Conservation (phyloP, 2,888 invertebrate species). For the Crepidodera aurea region DNA sequence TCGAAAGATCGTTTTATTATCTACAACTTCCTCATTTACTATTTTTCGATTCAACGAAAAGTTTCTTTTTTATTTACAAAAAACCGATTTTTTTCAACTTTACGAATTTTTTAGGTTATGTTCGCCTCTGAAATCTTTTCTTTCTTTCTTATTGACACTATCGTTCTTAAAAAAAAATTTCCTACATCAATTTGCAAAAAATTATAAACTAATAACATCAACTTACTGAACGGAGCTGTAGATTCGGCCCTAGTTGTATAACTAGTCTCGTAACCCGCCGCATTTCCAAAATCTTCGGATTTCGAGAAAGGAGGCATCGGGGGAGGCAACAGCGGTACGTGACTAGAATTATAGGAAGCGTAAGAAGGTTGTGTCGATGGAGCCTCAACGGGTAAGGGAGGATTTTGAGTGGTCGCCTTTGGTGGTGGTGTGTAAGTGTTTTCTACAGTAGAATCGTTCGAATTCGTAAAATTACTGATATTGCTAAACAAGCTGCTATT, state of each 20-base stretch:
- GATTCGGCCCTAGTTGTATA: conserved; percentile 26
- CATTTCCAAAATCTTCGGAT: conserved; percentile 39
- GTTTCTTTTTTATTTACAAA: no score
- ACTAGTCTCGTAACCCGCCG: conserved; percentile 30
- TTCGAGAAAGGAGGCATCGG: conserved; percentile 61
- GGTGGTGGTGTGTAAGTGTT: conserved; percentile 32
- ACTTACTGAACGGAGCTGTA: conserved; percentile 42
- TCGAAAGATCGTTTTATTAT: no score
- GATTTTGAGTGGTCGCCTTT: conserved; percentile 58
- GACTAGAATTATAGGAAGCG: conserved; percentile 40
- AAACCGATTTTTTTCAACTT: no score
- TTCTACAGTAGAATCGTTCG: conserved; percentile 30
- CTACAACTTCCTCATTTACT: no score
- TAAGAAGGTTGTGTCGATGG: conserved; percentile 37
- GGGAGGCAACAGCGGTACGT: conserved; percentile 68
- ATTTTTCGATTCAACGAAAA: no score
- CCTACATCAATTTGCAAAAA: no score
- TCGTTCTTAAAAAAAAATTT: no score
- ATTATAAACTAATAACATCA: neutral
- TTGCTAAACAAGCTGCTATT: conserved; percentile 38
- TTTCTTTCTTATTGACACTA: no score
- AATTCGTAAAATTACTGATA: conserved; percentile 18
- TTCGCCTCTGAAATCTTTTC: no score
- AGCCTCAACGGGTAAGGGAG: conserved; percentile 54
- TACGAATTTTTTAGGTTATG: no score